Base-by-base conservation (phyloP, 2,888 invertebrate species). In the Pachydiplax longipennis region DNA sequence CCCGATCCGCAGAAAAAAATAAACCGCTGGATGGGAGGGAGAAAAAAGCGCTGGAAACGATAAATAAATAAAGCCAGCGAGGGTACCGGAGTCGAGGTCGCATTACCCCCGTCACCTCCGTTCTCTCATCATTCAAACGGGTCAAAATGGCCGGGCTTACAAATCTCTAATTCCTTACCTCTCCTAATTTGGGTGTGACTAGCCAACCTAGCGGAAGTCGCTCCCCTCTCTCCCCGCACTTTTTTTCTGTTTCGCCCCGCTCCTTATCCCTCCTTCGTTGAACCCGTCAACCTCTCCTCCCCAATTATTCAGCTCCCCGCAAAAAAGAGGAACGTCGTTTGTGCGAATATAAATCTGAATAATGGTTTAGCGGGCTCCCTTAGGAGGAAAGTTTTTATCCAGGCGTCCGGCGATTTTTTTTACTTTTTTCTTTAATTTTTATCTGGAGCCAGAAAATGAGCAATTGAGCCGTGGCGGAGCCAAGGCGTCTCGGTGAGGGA, bases 61-160 rank as follows among this genome's bases (percentile, higher is more conserved):
- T 65, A 87, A 65, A 87, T 87, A 87, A 87, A 83, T 83, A 83
- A 83, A 58, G 44, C 82, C 22, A n/a, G 37, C 37, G 87, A 83
- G 83, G 58, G 31, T 35, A 35, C 22, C 53, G 58, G 83, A 53
- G 53, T 53, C 58, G 35, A n/a, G 87, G 87, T 61, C 65, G 18
- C 13, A 65, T 61, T 48, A 35, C 61, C 22, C 15, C 83, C 53
- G 8, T 53, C 83, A 35, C 10, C 44, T 82, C n/a, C 8, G 22
- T 40, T 44, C 40, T 58, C 35, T 15, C 83, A 31, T 83, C 83
- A 2, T 58, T 58, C 58, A 83, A 82, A 83, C 83, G 83, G 35
- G 58, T 58, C 13, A 18, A 83, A 83, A 81, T 44, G 81, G 81
- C 15, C 81, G 81, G 31, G 18, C 12, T 15, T n/a, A 18, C 81